phyloP scores from a whole-genome alignment of 37 sponge, comb jelly and placozoan genomes.

The Ephydatia muelleri region DNA sequence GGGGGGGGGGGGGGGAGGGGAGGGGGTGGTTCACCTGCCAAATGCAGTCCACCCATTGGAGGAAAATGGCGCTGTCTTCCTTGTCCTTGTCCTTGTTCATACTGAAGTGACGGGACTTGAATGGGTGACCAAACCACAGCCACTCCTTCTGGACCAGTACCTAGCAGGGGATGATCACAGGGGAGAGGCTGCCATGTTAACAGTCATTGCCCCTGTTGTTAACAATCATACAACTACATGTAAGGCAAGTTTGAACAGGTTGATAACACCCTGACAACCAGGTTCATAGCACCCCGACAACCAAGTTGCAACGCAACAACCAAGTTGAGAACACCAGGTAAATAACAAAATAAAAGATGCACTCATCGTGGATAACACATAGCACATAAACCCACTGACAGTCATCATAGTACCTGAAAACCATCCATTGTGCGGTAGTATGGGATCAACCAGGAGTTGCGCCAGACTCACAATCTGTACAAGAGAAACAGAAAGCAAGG shows the following conservation, averaged over 20 bases:
- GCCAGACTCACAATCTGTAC: constrained; percentile 82
- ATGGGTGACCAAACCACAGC: constrained; percentile 90
- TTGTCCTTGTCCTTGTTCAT: constrained; percentile 18
- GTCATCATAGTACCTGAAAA: constrained; percentile 96
- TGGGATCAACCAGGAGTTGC: constrained; percentile 87
- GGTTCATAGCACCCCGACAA: not conserved
- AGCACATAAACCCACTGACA: too few species aligned
- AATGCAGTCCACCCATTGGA: constrained; percentile 94
- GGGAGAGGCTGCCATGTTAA: not conserved
- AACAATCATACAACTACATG: not conserved
- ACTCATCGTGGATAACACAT: too few species aligned
- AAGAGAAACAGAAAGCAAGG: not conserved
- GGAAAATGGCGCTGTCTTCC: constrained; percentile 79
- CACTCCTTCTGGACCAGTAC: constrained; percentile 92
- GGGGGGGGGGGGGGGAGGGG: not conserved
- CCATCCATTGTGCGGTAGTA: constrained; percentile 94
- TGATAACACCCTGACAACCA: not conserved
- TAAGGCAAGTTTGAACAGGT: too few species aligned
- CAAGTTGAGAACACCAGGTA: too few species aligned
- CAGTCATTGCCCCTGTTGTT: not conserved
- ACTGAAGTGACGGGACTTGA: constrained; percentile 55
- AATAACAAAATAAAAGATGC: too few species aligned
- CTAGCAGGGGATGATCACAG: constrained; percentile 23
- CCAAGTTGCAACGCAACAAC: too few species aligned
- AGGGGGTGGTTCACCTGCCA: constrained; percentile 72